Percentiles rank a stretch among this genome's conserved stretches.
Evolutionary conservation across 2,888 invertebrate species (phyloP).

Genomic region (Lottia gigantea): DNA sequence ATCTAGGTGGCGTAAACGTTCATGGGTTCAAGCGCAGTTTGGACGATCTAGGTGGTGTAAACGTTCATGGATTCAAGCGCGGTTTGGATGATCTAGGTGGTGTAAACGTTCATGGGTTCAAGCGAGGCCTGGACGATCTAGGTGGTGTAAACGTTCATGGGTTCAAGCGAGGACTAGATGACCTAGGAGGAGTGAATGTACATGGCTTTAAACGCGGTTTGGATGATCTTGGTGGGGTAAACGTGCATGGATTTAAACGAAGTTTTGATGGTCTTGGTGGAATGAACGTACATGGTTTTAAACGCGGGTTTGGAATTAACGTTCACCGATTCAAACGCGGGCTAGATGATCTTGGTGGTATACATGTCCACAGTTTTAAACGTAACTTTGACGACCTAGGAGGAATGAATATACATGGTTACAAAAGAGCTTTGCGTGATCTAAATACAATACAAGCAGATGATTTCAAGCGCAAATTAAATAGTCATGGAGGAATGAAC

Average conservation of each 20-base stretch:
- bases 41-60: neutral
- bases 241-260: constrained; percentile 21
- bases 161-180: neutral
- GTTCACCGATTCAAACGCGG: neutral
- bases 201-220: constrained; percentile 13
- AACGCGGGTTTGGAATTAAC: neutral
- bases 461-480: no score
- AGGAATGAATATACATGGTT: neutral
- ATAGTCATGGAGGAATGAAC: no score
- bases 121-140: neutral
- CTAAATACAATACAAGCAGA: no score
- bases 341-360: neutral
- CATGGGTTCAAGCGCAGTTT: neutral
- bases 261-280: constrained; percentile 18
- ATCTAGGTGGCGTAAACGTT: neutral
- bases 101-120: neutral
- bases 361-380: neutral
- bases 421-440: no score
- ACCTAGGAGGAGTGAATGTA: neutral
- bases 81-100: neutral
- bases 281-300: constrained; percentile 9
- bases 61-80: neutral
- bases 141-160: neutral
- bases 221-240: constrained; percentile 16
- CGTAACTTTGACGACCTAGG: neutral